These are phyloP conservation scores for Campylomormyrus numenius DNA, from an alignment of 2,113 vertebrate genomes.

Conservation along the genomic window DNA sequence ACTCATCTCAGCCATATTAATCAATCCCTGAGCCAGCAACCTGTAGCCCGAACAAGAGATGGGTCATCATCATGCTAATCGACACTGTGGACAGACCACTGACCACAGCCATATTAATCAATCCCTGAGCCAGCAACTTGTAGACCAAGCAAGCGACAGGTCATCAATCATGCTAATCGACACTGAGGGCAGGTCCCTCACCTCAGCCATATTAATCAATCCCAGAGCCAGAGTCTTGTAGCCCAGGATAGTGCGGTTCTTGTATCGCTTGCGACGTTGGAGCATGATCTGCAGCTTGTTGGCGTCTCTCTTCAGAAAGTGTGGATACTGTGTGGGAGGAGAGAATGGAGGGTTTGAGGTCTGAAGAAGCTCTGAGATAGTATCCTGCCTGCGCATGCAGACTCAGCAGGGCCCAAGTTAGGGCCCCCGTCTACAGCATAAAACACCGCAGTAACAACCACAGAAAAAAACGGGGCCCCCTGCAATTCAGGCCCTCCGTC, in stretches of 20 bases:
- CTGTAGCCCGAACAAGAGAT: neutral
- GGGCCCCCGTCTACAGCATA: neutral
- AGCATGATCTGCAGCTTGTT: conserved; percentile 90
- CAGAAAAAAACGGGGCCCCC: neutral
- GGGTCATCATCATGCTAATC: neutral
- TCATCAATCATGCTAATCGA: no score
- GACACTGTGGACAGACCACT: neutral
- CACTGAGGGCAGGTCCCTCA: conserved; percentile 28
- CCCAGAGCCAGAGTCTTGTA: conserved; percentile 85
- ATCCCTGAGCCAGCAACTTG: conserved; percentile 42
- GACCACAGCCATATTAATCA: conserved; percentile 93
- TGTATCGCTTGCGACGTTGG: conserved; percentile 81
- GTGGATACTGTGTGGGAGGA: conserved; percentile 68
- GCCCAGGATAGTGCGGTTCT: conserved; percentile 86
- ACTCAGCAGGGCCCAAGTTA: neutral
- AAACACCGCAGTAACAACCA: neutral
- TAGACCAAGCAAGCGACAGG: conserved; percentile 21
- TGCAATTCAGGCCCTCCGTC: neutral
- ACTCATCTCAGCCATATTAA: neutral
- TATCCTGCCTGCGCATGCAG: neutral
- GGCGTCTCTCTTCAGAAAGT: conserved; percentile 84
- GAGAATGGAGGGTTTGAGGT: neutral
- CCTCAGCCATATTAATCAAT: conserved; percentile 91
- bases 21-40: neutral
- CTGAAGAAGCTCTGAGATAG: neutral